phyloP scores from a whole-genome alignment of 2,113 vertebrate species.

The Cromileptes altivelis region DNA sequence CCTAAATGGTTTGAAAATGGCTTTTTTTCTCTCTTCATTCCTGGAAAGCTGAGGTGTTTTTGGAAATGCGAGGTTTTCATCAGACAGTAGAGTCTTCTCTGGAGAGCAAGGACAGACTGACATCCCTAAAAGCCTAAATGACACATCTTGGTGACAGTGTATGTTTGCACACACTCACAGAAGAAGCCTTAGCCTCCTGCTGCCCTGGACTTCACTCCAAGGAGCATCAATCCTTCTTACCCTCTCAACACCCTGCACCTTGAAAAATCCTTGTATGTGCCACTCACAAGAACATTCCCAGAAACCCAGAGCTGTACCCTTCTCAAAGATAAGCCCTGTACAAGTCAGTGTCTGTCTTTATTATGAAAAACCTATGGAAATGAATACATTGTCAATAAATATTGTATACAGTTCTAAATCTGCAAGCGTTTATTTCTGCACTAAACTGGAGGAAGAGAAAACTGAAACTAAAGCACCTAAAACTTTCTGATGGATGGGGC shows the following conservation, averaged over 20 bases:
- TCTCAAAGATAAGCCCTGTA: conserved; percentile 65
- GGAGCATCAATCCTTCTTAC: conserved; percentile 62
- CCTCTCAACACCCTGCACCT: conserved; percentile 53
- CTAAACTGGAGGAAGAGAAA: not conserved
- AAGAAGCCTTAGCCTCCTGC: conserved; percentile 82
- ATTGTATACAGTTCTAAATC: conserved; percentile 79
- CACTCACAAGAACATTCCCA: conserved; percentile 71
- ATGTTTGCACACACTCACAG: conserved; percentile 84
- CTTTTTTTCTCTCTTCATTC: conserved; percentile 36
- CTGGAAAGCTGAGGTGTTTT: conserved; percentile 40
- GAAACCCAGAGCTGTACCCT: conserved; percentile 60
- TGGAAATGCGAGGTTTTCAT: conserved; percentile 51
- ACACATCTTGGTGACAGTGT: conserved; percentile 73
- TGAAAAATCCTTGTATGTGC: conserved; percentile 64
- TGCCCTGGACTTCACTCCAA: conserved; percentile 69
- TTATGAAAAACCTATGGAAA: conserved; percentile 69
- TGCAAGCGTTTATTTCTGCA: conserved; percentile 28
- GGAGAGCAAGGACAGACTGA: conserved; percentile 47
- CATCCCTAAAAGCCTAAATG: conserved; percentile 62
- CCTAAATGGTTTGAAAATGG: conserved; percentile 44
- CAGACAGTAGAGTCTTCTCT: conserved; percentile 41
- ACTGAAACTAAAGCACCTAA: not conserved
- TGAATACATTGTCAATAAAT: conserved; percentile 82
- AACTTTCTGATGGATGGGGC: not conserved
- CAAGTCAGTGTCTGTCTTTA: conserved; percentile 74